Evolutionary conservation across 2,888 invertebrate species (phyloP), one percentile per base, ranked within the genome.

Genomic region (Nysson spinosus): DNA sequence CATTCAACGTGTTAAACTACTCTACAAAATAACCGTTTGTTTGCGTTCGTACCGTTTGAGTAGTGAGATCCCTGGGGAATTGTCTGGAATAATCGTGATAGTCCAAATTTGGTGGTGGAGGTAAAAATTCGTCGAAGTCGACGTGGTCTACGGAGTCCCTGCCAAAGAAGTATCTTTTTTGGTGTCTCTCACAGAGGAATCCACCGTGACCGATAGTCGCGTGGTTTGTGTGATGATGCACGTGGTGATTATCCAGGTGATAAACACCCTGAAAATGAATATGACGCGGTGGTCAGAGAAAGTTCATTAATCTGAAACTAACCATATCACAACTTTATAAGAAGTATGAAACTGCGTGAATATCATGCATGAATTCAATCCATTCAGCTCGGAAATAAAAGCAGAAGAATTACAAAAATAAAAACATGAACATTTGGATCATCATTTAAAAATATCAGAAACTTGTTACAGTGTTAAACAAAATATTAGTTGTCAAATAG

Each of bases 91-190:
- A 82, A 56, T 86, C 90, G 88, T 74, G 90, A 88, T 73, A 90
- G 87, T 83, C 91, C 88, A 82, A 72, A 61, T 79, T 91, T 3
- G 92, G 92, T 40, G 92, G 92, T 1, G 91, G 90, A 1, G 90
- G 92, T 12, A 92, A 90, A 69, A 92, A 92, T 68, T 92, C 92
- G 81, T 93, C 89, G 91, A 87, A 89, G 89, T 88, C 90, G 90
- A 89, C 88, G 90, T 88, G 87, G 89, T 84, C 85, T 46, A 83
- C 78, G 9, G 88, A 87, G 70, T 92, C 92, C 63, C 91, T 91
- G 66, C 92, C 91, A 77, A 91, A 92, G 72, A 91, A 92, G 78
- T 92, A 92, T 47, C 92, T 89, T 66, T 92, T 88, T 72, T 89
- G 90, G 69, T 91, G 86, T 68, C 85, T 82, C 66, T 86, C 86